Percentiles rank a stretch among this genome's conserved stretches.
Evolutionary conservation across 2,797 vertebrate species (phyloP).

Genomic region (Discoglossus pictus): DNA sequence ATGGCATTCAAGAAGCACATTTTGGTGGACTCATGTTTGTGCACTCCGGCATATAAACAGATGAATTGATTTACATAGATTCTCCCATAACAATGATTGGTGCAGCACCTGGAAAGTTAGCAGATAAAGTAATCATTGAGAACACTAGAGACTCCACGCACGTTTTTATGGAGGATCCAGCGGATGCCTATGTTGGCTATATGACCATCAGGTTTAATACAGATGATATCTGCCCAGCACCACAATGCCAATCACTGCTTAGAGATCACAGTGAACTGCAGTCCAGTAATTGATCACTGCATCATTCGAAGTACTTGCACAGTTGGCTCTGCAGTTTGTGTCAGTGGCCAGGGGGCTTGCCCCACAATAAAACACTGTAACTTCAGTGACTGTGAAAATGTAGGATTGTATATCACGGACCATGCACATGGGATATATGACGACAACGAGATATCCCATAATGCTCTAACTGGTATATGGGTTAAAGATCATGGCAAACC

Average conservation of each 20-base stretch:
- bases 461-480: constrained; percentile 98
- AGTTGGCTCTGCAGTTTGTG: constrained; percentile 97
- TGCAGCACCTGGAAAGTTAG: constrained; percentile 98
- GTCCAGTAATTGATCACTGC: constrained; percentile 97
- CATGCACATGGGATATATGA: constrained; percentile 99
- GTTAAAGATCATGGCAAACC: constrained; percentile 99
- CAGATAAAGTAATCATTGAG: constrained; percentile 98
- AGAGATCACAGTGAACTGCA: constrained; percentile 99
- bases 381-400: constrained; percentile 99
- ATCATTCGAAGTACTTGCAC: constrained; percentile 99
- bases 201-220: constrained; percentile 99
- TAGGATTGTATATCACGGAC: constrained; percentile 98
- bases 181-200: constrained; percentile 98
- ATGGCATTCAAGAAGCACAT: constrained; percentile 97
- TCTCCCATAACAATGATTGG: constrained; percentile 99
- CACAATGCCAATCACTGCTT: constrained; percentile 99
- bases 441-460: constrained; percentile 99
- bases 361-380: constrained; percentile 99
- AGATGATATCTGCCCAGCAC: constrained; percentile 97
- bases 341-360: constrained; percentile 97
- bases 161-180: constrained; percentile 99
- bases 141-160: constrained; percentile 99
- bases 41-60: constrained; percentile 98
- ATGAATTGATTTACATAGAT: constrained; percentile 99
- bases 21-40: constrained; percentile 99